A percentile compares a stretch with the other conserved stretches of the same genome.
phyloP scores from a whole-genome alignment of 2,113 vertebrate genomes.

The Pheucticus melanocephalus region DNA sequence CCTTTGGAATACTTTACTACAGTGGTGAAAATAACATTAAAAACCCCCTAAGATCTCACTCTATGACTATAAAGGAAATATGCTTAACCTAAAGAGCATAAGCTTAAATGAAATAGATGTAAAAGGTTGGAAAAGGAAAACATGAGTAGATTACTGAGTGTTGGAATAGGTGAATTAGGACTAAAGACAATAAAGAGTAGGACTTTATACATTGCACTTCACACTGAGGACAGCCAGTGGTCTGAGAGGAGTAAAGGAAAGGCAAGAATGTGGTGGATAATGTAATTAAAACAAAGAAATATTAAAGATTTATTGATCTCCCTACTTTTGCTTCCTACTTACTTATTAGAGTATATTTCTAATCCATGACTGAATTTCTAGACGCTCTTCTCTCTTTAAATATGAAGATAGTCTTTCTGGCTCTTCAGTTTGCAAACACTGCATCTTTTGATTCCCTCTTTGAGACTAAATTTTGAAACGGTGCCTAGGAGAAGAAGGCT shows the following conservation, averaged over 20 bases:
- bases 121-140: neutral
- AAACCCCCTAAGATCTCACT: neutral
- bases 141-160: neutral
- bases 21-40: neutral
- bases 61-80: neutral
- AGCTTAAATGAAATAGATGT: neutral
- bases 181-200: neutral
- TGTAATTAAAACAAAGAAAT: neutral
- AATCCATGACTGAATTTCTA: neutral
- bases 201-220: neutral
- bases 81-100: neutral
- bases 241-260: neutral
- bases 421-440: neutral
- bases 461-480: neutral
- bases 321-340: neutral
- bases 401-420: neutral
- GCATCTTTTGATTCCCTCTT: neutral
- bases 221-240: neutral
- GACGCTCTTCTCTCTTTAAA: neutral
- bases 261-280: neutral
- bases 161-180: neutral
- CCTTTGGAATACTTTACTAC: neutral
- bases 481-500: neutral
- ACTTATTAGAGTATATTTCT: neutral
- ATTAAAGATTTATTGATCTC: neutral